Base-by-base conservation (phyloP, 2,797 vertebrate genomes). In the Chrosomus eos region DNA sequence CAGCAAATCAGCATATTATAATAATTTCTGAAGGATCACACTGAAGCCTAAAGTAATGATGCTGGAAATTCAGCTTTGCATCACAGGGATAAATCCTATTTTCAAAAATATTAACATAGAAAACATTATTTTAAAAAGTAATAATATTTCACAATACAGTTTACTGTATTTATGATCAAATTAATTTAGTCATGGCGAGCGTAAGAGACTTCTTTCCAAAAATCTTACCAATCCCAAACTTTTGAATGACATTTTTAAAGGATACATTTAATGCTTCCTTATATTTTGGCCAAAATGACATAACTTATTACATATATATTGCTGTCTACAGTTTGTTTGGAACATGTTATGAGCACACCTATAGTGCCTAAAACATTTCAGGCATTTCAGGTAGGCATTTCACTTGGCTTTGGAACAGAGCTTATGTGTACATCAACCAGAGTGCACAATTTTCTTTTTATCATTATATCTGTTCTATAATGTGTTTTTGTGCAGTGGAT, bases 341-440 rank as follows among this genome's bases (percentile, higher is more conserved):
- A 58, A n/a, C 23, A 11, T 21, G 7, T 58, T 58, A n/a, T 60
- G 31, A 55, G 66, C 6, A 6, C 28, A 26, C 23, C 26, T 72
- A 31, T 43, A 10, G 23, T 40, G 48, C 28, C 19, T 75, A 75
- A 75, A 75, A 48, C 33, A 76, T 58, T 13, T n/a, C n/a, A n/a
- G n/a, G n/a, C n/a, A n/a, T 23, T 58, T 19, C 33, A 51, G 81
- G 1, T 28, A 26, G 43, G 60, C 26, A 67, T 19, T 62, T 71
- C 36, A 78, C 48, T 84, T 13, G 26, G 21, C 19, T 78, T 70
- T 84, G 74, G 51, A 84, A 60, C 73, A 43, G 36, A 58, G 60
- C 19, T 68, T 23, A 4, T 55, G 73, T 77, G 36, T 31, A 33
- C 19, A 45, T 77, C 23, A 68, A 48, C 26, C 60, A 31, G 9